Evolutionary conservation across 2,888 invertebrate genomes (phyloP), one percentile per base, ranked within the genome.

Genomic region (Clusia tigrina): DNA sequence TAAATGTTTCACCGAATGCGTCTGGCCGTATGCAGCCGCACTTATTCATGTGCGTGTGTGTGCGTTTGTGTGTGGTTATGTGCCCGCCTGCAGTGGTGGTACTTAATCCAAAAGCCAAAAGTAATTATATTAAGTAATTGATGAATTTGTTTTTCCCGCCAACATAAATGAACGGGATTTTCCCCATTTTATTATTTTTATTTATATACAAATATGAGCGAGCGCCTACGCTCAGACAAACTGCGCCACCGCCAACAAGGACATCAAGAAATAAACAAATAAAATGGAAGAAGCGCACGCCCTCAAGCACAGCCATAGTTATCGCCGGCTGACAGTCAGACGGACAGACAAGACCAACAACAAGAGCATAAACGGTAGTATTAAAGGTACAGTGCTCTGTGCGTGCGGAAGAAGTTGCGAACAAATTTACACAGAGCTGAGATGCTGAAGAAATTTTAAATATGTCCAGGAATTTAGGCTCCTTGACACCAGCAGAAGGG

Each of bases 81-180:
- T 42, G 15, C 3, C n/a, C n/a, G n/a, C n/a, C n/a, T n/a, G n/a
- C n/a, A n/a, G 12, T 42, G 42, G 3, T 42, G 20, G 56, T 51
- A 25, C 77, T 78, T 77, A 77, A 42, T 77, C 76, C 78, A 75
- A 78, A 78, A 77, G 78, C 77, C 77, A 77, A 78, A 77, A 77
- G 77, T 77, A 77, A 77, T 77, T 77, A 77, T 76, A 77, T 78
- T 77, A 77, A 77, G 77, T 77, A 77, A 77, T 77, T 77, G 77
- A 77, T 77, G 78, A 77, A 77, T 77, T 76, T 15, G 20, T 22
- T 48, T 48, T 48, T 20, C 22, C 42, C 42, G 32, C 32, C 32
- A 32, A 32, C 32, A 32, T 32, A 32, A 32, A 32, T 32, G 32
- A 32, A 32, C 32, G 32, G 32, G 32, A 32, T 32, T 32, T 12